Evolutionary conservation across 1,140 invertebrate genomes (phyloP).

Genomic region (Lordiphosa clarofinis): DNA sequence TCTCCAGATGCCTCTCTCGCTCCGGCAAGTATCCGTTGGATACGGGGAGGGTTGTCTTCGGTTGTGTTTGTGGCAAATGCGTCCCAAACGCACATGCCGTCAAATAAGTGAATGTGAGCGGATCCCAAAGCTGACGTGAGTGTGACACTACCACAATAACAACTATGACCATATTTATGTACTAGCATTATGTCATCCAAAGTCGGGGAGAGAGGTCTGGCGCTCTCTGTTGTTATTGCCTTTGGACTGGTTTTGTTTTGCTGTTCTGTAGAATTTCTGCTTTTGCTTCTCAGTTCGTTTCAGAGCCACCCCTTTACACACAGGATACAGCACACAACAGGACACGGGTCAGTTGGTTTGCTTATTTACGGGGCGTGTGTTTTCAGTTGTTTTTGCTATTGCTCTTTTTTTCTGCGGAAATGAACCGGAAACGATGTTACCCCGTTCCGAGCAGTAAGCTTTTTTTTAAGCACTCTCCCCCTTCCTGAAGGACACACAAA

Average conservation of each 20-base stretch:
- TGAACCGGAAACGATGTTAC: conserved; percentile 64
- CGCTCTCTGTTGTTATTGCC: conserved; percentile 9
- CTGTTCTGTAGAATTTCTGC: conserved; percentile 5
- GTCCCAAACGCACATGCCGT: conserved; percentile 47
- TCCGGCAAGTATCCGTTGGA: conserved; percentile 45
- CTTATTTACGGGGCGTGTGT: conserved; percentile 25
- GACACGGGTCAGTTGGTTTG: conserved; percentile 37
- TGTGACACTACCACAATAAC: conserved; percentile 11
- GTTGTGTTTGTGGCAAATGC: conserved; percentile 19
- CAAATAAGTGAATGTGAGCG: conserved; percentile 43
- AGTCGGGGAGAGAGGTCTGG: conserved; percentile 29
- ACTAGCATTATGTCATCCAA: conserved; percentile 64
- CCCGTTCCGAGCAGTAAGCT: conserved; percentile 34
- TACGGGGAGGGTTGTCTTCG: conserved; percentile 56
- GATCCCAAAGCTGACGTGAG: conserved; percentile 10
- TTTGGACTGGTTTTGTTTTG: conserved; percentile 1
- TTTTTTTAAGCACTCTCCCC: conserved; percentile 1
- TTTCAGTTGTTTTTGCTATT: conserved; percentile 26
- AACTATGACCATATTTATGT: conserved; percentile 7
- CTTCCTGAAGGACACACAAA: background rate
- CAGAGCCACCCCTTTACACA: conserved; percentile 29
- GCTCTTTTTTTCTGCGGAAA: conserved; percentile 46
- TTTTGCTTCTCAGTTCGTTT: conserved; percentile 16
- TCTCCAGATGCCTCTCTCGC: conserved; percentile 1
- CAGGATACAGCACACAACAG: conserved; percentile 7